These are phyloP conservation scores for Numida meleagris DNA, from an alignment of 2,113 vertebrate genomes.

Conservation along the genomic window DNA sequence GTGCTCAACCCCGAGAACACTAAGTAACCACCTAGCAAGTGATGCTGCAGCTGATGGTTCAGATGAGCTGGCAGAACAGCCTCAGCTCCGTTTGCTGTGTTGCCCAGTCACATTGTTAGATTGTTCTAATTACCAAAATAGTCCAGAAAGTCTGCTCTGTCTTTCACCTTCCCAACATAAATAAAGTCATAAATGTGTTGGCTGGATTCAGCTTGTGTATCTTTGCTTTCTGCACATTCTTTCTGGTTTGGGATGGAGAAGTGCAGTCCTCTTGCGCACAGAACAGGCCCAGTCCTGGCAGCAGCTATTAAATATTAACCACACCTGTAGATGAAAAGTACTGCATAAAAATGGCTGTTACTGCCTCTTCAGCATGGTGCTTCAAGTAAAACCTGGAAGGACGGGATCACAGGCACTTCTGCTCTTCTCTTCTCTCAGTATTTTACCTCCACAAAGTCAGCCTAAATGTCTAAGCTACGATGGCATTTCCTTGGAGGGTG, in stretches of 20 bases:
- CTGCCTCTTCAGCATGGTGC: not conserved
- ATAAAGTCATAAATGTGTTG: not conserved
- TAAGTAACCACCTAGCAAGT: not conserved
- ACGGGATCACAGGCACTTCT: not conserved
- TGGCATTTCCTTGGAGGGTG: not conserved
- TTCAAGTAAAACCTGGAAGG: not conserved
- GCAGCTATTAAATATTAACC: not conserved
- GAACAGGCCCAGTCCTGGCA: not conserved
- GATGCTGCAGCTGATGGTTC: not conserved
- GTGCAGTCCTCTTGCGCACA: not conserved
- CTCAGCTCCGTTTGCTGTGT: not conserved
- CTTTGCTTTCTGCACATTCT: conserved; percentile 4
- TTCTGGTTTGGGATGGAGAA: not conserved
- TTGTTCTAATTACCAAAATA: conserved; percentile 24
- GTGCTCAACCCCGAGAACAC: not conserved
- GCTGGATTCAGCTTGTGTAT: not conserved
- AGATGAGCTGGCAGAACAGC: conserved; percentile 36
- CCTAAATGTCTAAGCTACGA: not conserved
- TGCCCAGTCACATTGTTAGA: conserved; percentile 29
- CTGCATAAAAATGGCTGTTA: not conserved
- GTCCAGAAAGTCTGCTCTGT: conserved; percentile 5
- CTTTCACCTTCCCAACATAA: conserved; percentile 54
- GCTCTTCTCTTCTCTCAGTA: not conserved
- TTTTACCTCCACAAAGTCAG: not conserved
- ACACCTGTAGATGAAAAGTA: not conserved